Evolutionary conservation across 2,888 invertebrate species (phyloP).

Genomic region (Drosophila borealis): DNA sequence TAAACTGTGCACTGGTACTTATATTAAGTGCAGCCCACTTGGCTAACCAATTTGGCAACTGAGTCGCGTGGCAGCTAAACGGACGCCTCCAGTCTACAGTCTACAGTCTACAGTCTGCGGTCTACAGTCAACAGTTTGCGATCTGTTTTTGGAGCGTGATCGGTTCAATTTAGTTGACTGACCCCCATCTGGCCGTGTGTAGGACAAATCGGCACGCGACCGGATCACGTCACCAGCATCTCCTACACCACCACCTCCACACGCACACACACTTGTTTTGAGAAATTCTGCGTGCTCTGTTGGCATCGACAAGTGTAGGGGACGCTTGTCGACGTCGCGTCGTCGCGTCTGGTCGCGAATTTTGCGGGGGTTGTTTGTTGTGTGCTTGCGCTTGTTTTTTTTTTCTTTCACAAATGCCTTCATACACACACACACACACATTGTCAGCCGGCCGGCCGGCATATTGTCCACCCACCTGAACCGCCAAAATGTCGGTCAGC

Average conservation of each 20-base stretch:
- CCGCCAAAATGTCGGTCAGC: conserved; percentile 72
- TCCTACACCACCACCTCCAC: conserved; percentile 49
- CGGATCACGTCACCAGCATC: conserved; percentile 22
- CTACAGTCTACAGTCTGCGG: conserved; percentile 6
- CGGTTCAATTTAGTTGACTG: conserved; percentile 69
- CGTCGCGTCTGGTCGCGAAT: conserved; percentile 66
- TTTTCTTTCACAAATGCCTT: conserved; percentile 33
- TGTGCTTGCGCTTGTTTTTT: conserved; percentile 48
- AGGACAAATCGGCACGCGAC: conserved; percentile 77
- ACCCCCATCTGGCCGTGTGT: conserved; percentile 64
- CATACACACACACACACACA: conserved; percentile 24
- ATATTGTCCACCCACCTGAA: conserved; percentile 66
- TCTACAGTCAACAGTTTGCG: conserved; percentile 9
- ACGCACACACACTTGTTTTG: conserved; percentile 27
- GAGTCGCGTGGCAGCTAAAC: conserved; percentile 56
- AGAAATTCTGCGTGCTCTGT: conserved; percentile 57
- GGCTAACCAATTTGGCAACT: conserved; percentile 69
- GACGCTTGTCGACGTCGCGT: conserved; percentile 61
- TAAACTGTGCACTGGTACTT: conserved; percentile 36
- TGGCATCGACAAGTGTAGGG: conserved; percentile 75
- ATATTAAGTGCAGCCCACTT: conserved; percentile 71
- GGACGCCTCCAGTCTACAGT: conserved; percentile 62
- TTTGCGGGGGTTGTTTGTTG: conserved; percentile 76
- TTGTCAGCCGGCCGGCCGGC: conserved; percentile 29
- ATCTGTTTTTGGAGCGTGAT: conserved; percentile 70